phyloP scores from a whole-genome alignment of 2,797 vertebrate genomes.

The Danio jaintianensis region DNA sequence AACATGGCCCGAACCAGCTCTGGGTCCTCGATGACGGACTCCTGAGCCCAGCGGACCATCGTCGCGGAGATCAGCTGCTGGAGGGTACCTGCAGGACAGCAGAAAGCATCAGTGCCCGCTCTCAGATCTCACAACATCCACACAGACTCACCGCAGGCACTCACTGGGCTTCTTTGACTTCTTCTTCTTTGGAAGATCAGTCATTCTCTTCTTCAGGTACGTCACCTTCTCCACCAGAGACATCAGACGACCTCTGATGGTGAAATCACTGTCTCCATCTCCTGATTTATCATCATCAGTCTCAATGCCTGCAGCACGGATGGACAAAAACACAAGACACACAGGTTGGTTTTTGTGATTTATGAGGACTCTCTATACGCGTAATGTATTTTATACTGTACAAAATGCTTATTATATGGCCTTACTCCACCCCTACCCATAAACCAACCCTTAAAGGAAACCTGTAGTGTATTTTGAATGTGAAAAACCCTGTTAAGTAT shows the following conservation, averaged over 20 bases:
- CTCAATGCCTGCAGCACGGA: conserved; percentile 83
- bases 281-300: conserved; percentile 86
- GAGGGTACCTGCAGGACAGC: conserved; percentile 80
- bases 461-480: too few relatives aligned
- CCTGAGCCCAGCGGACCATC: conserved; percentile 97
- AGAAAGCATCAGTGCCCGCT: neutral
- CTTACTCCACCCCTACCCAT: too few relatives aligned
- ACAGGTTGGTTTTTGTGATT: too few relatives aligned
- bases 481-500: too few relatives aligned
- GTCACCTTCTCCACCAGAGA: conserved; percentile 92
- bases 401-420: too few relatives aligned
- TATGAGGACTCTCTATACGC: too few relatives aligned
- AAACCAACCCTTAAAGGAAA: too few relatives aligned
- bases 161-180: conserved; percentile 87
- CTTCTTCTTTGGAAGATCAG: conserved; percentile 82
- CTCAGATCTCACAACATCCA: neutral
- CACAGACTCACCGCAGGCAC: conserved; percentile 48
- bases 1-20: conserved; percentile 97
- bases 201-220: conserved; percentile 89
- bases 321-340: neutral
- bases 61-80: conserved; percentile 95
- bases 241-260: conserved; percentile 89
- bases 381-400: too few relatives aligned
- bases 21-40: conserved; percentile 93
- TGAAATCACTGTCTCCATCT: conserved; percentile 87